phyloP scores from a whole-genome alignment of 1,140 invertebrate genomes.

The Drosophila ohnishii region DNA sequence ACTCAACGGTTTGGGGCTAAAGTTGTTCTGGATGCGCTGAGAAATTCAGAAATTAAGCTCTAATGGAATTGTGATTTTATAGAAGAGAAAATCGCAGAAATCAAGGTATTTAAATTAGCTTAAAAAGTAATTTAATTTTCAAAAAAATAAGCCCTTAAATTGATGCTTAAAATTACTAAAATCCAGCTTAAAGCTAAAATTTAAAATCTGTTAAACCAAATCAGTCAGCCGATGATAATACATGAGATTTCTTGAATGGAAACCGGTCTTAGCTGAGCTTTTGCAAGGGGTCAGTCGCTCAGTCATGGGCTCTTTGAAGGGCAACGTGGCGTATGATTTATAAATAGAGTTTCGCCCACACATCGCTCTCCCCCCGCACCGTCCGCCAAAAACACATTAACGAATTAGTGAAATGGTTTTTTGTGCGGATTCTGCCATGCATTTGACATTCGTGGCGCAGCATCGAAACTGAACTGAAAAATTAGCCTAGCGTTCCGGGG shows the following conservation, averaged over 20 bases:
- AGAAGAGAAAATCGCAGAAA: background rate
- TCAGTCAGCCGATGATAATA: conserved; percentile 24
- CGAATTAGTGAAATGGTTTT: conserved; percentile 32
- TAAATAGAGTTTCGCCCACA: conserved; percentile 39
- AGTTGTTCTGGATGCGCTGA: background rate
- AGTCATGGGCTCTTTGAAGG: conserved; percentile 32
- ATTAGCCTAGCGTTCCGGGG: conserved; percentile 54
- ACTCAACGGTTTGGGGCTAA: conserved; percentile 1
- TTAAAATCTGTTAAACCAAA: background rate
- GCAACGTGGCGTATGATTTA: conserved; percentile 55
- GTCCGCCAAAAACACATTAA: conserved; percentile 12
- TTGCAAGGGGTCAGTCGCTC: conserved; percentile 12
- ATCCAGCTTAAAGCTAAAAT: background rate
- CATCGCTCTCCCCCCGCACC: background rate
- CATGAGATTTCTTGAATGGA: conserved; percentile 8
- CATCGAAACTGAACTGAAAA: conserved; percentile 59
- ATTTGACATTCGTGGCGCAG: conserved; percentile 53
- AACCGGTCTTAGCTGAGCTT: conserved; percentile 8
- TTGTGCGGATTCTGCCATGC: conserved; percentile 40
- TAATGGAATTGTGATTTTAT: background rate
- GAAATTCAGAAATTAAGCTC: background rate
- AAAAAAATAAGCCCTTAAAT: background rate
- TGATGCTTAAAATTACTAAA: background rate
- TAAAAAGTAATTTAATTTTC: too few species aligned
- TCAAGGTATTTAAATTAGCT: background rate